Evolutionary conservation across 2,888 invertebrate species (phyloP).

Genomic region (Micoletzkya japonica): DNA sequence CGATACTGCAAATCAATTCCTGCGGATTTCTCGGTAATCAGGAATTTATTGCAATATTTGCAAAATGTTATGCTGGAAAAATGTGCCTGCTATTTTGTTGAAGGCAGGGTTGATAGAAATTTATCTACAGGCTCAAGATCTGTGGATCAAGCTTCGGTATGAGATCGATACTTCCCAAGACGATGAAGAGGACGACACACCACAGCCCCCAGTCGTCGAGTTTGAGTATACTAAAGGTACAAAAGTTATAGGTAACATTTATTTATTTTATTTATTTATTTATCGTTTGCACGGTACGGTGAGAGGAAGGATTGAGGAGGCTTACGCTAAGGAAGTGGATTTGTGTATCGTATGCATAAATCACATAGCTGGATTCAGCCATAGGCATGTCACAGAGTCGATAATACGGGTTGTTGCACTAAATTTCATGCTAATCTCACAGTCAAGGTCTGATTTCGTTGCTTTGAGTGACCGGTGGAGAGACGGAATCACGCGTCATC

Average conservation of each 20-base stretch:
- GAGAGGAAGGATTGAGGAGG: too few relatives aligned
- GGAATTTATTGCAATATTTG: neutral
- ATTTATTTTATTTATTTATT: too few relatives aligned
- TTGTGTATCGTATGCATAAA: too few relatives aligned
- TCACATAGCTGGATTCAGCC: too few relatives aligned
- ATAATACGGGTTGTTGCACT: too few relatives aligned
- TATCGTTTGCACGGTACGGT: too few relatives aligned
- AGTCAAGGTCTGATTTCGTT: too few relatives aligned
- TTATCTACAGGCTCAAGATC: slow-evolving; percentile 31
- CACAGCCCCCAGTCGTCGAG: slow-evolving; percentile 16
- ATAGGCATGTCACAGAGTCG: too few relatives aligned
- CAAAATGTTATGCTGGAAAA: too few relatives aligned
- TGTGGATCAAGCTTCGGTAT: slow-evolving; percentile 42
- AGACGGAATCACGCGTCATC: neutral
- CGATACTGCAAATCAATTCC: slow-evolving; percentile 36
- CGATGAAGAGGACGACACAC: slow-evolving; percentile 27
- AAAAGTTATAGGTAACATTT: too few relatives aligned
- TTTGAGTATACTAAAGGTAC: slow-evolving; percentile 22
- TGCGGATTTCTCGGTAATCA: neutral
- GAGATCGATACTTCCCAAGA: slow-evolving; percentile 20
- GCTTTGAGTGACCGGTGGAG: slow-evolving; percentile 12
- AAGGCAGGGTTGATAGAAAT: slow-evolving; percentile 2
- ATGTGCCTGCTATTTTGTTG: neutral
- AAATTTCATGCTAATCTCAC: too few relatives aligned
- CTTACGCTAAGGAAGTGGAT: too few relatives aligned